Evolutionary conservation across 2,797 vertebrate species (phyloP).

Genomic region (Xiphophorus birchmanni): DNA sequence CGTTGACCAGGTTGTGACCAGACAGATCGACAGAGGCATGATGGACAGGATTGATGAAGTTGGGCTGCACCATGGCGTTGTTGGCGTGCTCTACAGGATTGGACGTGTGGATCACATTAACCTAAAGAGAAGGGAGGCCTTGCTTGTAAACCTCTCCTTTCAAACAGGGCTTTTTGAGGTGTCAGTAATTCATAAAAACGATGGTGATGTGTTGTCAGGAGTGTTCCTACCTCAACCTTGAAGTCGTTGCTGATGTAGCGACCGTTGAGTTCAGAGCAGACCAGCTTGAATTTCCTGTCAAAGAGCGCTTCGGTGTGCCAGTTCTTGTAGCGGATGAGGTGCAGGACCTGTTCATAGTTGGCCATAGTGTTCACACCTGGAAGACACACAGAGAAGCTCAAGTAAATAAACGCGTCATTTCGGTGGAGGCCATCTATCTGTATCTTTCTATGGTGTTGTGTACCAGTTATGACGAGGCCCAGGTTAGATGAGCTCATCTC

Average conservation of each 20-base stretch:
- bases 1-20: slow-evolving; percentile 93
- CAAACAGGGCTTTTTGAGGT: not conserved
- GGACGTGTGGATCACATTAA: slow-evolving; percentile 96
- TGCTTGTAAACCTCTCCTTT: not conserved
- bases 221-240: slow-evolving; percentile 89
- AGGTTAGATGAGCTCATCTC: slow-evolving; percentile 91
- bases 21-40: slow-evolving; percentile 94
- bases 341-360: slow-evolving; percentile 93
- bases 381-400: slow-evolving; percentile 13
- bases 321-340: slow-evolving; percentile 93
- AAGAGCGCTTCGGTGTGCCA: slow-evolving; percentile 92
- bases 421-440: too few species aligned
- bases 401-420: not conserved
- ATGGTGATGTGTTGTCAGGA: not conserved
- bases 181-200: not conserved
- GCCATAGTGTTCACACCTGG: slow-evolving; percentile 96
- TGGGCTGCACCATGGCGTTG: slow-evolving; percentile 92
- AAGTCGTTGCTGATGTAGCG: slow-evolving; percentile 98
- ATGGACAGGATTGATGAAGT: slow-evolving; percentile 94
- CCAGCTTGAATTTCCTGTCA: slow-evolving; percentile 94
- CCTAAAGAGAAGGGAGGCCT: slow-evolving; percentile 73
- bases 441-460: not conserved
- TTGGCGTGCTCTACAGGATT: slow-evolving; percentile 89
- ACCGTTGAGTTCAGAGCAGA: slow-evolving; percentile 96
- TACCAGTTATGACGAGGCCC: slow-evolving; percentile 92